Evolutionary conservation across 2,888 invertebrate genomes (phyloP), one percentile per base, ranked within the genome.

Genomic region (Cheilosia urbana): DNA sequence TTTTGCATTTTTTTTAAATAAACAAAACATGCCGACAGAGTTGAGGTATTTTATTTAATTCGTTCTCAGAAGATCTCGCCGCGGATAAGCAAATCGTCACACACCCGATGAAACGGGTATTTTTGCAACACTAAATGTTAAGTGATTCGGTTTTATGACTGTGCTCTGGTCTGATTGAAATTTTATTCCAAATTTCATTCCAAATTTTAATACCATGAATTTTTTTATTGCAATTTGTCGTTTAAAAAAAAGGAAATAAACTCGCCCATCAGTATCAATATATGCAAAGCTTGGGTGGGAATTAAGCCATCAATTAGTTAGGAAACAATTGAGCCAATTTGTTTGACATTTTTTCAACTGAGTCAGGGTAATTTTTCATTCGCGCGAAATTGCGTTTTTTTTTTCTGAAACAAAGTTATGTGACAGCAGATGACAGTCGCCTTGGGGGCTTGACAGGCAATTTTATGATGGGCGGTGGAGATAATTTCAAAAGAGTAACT

Each of bases 401-500:
- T 45, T 49, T 51, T 65, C 68, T 30, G 40, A 62, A 19, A 13
- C 7, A 65, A 63, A 79, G 47, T 83, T 83, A 83, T 83, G 83
- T 73, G 83, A 79, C 79, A 69, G 79, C 55, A 68, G 57, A 45
- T 79, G 83, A 83, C 83, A 79, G 79, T 62, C 69, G 72, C 47
- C 51, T 34, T 15, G 40, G 53, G 47, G 5, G 37, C 40, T 57
- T 84, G 69, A 49, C 37, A 37, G 68, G 0, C 17, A 58, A 84
- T 57, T 84, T 84, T 79, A 84, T 65, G 79, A 79, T 58, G 63
- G 58, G 83, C 49, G 65, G 53, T 40, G 47, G 15, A 40, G 78
- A 78, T 69, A 83, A 63, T 78, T 73, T 73, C 73, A n/a, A 17
- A 71, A 21, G 63, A 49, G 1, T 34, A 15, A 15, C 21, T n/a